These are phyloP conservation scores for Oncopodura yosiiana DNA, from an alignment of 1,140 invertebrate genomes.

Conservation along the genomic window DNA sequence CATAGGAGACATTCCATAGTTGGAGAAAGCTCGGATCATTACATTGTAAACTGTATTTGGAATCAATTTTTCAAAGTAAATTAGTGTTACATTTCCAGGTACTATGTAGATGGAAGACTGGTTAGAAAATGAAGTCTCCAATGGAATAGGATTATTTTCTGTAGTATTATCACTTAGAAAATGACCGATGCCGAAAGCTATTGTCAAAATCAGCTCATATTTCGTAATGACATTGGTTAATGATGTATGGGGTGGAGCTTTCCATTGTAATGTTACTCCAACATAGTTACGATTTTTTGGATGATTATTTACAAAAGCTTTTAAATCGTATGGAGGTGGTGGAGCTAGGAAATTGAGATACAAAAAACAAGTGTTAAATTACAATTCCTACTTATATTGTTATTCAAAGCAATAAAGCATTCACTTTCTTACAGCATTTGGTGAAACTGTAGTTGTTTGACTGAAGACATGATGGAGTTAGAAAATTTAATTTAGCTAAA, in stretches of 20 bases:
- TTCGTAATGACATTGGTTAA: slow-evolving; percentile 7
- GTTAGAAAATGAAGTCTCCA: no score
- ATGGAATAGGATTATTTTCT: no score
- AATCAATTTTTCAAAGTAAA: no score
- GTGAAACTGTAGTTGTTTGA: slow-evolving; percentile 22
- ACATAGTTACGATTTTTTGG: background rate
- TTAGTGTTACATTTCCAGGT: no score
- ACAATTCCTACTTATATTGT: background rate
- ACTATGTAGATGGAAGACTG: no score
- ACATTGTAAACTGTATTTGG: no score
- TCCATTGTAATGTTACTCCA: slow-evolving; percentile 17
- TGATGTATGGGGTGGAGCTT: slow-evolving; percentile 18
- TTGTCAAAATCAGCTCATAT: no score
- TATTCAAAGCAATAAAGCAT: background rate
- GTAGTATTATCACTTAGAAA: no score
- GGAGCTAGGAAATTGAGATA: background rate
- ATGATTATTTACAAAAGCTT: background rate
- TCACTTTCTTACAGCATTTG: slow-evolving; percentile 27
- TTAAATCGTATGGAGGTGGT: background rate
- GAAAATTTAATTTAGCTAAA: slow-evolving; percentile 18
- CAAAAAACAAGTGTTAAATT: background rate
- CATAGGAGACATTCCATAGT: no score
- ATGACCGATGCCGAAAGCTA: slow-evolving; percentile 9
- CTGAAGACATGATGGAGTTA: slow-evolving; percentile 24
- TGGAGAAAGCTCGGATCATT: no score